Evolutionary conservation across 2,888 invertebrate genomes (phyloP).

Genomic region (Serripes groenlandicus): DNA sequence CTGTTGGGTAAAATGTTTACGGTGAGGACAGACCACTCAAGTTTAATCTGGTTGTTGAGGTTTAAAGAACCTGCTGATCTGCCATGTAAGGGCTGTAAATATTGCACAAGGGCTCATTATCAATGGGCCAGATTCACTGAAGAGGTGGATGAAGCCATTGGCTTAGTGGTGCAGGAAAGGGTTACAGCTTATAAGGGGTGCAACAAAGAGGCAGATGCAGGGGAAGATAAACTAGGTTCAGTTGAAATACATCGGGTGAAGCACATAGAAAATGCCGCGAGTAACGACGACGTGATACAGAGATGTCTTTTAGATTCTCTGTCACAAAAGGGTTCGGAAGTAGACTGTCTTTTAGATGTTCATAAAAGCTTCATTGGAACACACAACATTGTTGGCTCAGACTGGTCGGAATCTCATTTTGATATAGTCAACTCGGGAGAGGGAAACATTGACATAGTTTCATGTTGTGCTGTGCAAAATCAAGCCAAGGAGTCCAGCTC

Average conservation of each 20-base stretch:
- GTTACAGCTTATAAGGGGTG: not conserved
- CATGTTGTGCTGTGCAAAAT: not conserved
- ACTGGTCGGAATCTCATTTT: not conserved
- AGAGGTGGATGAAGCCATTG: slow-evolving; percentile 23
- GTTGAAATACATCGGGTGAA: no score
- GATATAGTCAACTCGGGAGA: not conserved
- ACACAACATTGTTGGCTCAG: not conserved
- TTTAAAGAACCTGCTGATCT: slow-evolving; percentile 19
- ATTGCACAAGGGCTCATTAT: slow-evolving; percentile 34
- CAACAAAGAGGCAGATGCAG: not conserved
- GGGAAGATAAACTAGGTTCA: not conserved
- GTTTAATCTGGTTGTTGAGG: not conserved
- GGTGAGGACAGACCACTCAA: not conserved
- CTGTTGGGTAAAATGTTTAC: slow-evolving; percentile 49
- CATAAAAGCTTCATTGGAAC: no score
- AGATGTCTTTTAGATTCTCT: not conserved
- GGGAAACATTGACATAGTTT: not conserved
- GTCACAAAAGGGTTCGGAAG: no score
- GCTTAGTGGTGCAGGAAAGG: not conserved
- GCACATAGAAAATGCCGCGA: no score
- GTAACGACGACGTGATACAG: no score
- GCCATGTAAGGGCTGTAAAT: slow-evolving; percentile 59
- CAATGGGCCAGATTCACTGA: slow-evolving; percentile 34
- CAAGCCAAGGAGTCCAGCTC: no score
- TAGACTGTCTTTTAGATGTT: no score